Percentiles rank a stretch among this genome's conserved stretches.
These are phyloP conservation scores for Willowsia nigromaculata DNA, from an alignment of 2,888 invertebrate genomes.

Conservation along the genomic window DNA sequence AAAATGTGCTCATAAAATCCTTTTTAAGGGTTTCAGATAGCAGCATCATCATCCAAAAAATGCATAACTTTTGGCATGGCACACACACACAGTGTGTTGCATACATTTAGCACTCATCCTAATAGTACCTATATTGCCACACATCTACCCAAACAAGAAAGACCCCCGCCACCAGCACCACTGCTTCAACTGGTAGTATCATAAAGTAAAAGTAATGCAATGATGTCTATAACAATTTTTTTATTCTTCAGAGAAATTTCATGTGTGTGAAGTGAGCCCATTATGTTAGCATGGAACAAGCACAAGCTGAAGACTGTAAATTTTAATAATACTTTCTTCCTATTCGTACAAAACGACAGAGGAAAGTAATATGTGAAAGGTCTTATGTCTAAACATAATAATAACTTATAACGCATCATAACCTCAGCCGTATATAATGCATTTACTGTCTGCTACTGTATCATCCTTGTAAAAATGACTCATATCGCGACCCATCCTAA, in stretches of 20 bases:
- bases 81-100: neutral
- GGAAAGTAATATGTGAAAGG: no score
- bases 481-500: no score
- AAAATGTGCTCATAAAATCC: slow-evolving; percentile 63
- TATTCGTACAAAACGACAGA: no score
- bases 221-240: slow-evolving; percentile 36
- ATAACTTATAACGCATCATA: no score
- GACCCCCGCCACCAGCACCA: neutral
- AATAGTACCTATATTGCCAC: no score
- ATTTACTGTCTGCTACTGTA: no score
- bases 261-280: no score
- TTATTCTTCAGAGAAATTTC: neutral
- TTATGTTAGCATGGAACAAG: neutral
- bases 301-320: slow-evolving; percentile 54
- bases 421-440: no score
- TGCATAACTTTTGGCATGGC: neutral
- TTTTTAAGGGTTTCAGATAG: slow-evolving; percentile 39
- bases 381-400: no score
- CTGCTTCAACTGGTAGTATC: slow-evolving; percentile 62
- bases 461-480: no score
- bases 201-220: slow-evolving; percentile 46
- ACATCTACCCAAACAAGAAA: neutral
- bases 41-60: slow-evolving; percentile 6
- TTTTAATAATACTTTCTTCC: slow-evolving; percentile 47
- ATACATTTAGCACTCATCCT: neutral